These are phyloP conservation scores for Zaprionus camerounensis DNA, from an alignment of 1,140 invertebrate genomes.

Conservation along the genomic window DNA sequence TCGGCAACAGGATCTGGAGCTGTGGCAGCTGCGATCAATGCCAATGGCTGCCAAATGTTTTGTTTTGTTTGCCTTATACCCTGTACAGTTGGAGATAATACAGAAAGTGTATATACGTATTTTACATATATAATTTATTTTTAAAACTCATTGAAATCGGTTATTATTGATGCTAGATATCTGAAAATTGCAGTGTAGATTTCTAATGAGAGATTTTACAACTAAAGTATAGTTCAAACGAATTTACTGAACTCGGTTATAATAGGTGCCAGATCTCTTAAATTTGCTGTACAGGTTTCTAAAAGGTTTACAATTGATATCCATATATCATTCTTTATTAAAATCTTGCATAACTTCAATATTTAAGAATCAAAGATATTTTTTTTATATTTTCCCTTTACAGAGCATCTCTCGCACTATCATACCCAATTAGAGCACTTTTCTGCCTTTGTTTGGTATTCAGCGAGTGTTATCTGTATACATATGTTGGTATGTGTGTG, in stretches of 20 bases:
- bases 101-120: not conserved
- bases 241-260: not conserved
- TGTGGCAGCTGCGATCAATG: conserved; percentile 36
- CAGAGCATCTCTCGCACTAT: not conserved
- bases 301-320: no score
- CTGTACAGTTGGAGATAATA: not conserved
- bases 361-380: not conserved
- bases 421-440: conserved; percentile 2
- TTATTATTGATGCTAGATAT: not conserved
- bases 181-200: not conserved
- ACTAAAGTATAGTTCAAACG: not conserved
- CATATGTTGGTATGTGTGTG: not conserved
- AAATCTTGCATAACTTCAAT: no score
- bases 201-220: not conserved
- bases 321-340: no score
- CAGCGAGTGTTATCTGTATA: not conserved
- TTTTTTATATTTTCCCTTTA: not conserved
- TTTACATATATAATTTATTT: not conserved
- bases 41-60: conserved; percentile 27
- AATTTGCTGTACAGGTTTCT: not conserved
- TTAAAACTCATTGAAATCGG: not conserved
- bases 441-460: conserved; percentile 15
- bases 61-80: conserved; percentile 21
- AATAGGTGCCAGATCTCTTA: not conserved
- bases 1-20: conserved; percentile 15